Evolutionary conservation across 64 coral and sea anemone species (phyloP).

Genomic region (Montipora foliosa): DNA sequence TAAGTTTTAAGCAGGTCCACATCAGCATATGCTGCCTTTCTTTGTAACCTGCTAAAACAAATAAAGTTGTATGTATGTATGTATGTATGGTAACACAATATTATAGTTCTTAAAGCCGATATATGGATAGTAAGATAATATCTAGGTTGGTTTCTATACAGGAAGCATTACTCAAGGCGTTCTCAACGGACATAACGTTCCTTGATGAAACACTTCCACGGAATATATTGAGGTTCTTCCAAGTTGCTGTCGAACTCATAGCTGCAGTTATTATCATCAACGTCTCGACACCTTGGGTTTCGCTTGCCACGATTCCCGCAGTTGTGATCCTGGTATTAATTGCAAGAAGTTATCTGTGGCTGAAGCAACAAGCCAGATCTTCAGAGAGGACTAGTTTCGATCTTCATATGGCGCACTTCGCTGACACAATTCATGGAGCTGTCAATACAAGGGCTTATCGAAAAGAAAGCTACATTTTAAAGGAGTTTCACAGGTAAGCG

Average conservation of each 20-base stretch:
- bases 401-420: constrained; percentile 48
- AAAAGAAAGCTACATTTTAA: constrained; percentile 49
- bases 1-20: no score
- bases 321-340: constrained; percentile 33
- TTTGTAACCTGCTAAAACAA: no score
- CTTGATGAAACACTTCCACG: constrained; percentile 64
- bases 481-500: constrained; percentile 67
- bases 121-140: neutral
- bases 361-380: constrained; percentile 26
- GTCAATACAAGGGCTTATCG: constrained; percentile 61
- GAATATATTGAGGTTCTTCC: constrained; percentile 55
- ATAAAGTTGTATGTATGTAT: no score
- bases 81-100: no score
- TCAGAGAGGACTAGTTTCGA: constrained; percentile 35
- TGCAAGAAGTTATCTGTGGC: constrained; percentile 49
- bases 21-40: no score
- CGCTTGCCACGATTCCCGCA: constrained; percentile 54
- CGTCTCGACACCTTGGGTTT: constrained; percentile 20
- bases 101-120: no score
- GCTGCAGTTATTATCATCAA: constrained; percentile 44
- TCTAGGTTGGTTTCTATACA: constrained; percentile 1
- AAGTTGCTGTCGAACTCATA: constrained; percentile 49
- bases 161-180: constrained; percentile 15
- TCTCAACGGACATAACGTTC: constrained; percentile 70
- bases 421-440: constrained; percentile 56